These are phyloP conservation scores for Rhea pennata DNA, from an alignment of 2,113 vertebrate genomes.

Conservation along the genomic window DNA sequence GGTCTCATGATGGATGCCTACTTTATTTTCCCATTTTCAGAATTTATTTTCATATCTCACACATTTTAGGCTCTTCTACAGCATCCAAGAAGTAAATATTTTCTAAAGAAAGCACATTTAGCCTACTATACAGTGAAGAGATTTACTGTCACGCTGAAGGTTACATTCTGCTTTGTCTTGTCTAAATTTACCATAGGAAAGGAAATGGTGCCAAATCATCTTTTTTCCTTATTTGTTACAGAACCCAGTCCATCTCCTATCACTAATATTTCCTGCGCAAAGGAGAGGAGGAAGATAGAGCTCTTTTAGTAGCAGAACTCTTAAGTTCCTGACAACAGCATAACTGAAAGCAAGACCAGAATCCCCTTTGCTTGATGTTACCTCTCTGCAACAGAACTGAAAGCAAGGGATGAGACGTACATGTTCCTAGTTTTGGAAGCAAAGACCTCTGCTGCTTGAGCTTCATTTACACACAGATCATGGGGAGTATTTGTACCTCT, in stretches of 20 bases:
- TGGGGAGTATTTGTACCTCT: background rate
- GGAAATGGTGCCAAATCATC: background rate
- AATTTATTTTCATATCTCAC: constrained; percentile 8
- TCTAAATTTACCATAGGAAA: background rate
- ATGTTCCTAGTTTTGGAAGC: background rate
- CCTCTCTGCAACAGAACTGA: background rate
- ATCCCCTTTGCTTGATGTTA: background rate
- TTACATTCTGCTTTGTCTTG: background rate
- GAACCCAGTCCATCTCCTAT: background rate
- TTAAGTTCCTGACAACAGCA: background rate
- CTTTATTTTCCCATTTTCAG: background rate
- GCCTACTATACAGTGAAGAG: background rate
- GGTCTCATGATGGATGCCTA: background rate
- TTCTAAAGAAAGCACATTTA: background rate
- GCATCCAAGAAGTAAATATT: background rate
- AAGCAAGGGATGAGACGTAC: background rate
- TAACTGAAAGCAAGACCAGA: background rate
- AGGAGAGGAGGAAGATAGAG: background rate
- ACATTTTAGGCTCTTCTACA: background rate
- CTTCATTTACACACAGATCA: background rate
- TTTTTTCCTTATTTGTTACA: background rate
- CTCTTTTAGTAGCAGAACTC: background rate
- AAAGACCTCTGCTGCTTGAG: rapidly evolving
- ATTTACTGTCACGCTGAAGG: background rate
- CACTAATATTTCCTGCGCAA: background rate